phyloP scores from a whole-genome alignment of 2,113 vertebrate genomes.

The Hirundichthys speculiger region DNA sequence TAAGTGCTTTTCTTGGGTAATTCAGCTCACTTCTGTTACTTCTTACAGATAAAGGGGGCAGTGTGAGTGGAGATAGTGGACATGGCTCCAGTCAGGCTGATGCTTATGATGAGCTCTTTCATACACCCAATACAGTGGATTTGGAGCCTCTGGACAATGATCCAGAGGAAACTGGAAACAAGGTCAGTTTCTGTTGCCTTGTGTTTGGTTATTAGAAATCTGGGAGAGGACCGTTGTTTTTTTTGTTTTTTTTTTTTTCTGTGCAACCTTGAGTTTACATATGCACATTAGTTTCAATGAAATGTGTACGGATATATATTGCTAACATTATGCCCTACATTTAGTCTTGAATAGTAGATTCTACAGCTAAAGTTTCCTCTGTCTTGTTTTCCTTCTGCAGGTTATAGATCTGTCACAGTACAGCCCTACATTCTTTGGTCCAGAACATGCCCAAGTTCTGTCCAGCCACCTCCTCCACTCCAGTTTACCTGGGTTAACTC shows the following conservation, averaged over 20 bases:
- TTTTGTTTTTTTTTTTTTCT: too few species aligned
- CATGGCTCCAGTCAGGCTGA: slow-evolving; percentile 80
- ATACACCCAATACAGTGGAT: slow-evolving; percentile 78
- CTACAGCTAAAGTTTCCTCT: background rate
- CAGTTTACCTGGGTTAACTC: slow-evolving; percentile 93
- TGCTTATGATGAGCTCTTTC: slow-evolving; percentile 93
- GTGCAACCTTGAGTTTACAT: too few species aligned
- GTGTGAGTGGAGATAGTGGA: slow-evolving; percentile 80
- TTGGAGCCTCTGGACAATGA: slow-evolving; percentile 81
- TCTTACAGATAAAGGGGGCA: slow-evolving; percentile 79
- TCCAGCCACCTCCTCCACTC: slow-evolving; percentile 94
- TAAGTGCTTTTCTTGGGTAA: too few species aligned
- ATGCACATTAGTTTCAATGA: too few species aligned
- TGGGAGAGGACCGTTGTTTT: too few species aligned
- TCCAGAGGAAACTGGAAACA: slow-evolving; percentile 81
- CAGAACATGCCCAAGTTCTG: slow-evolving; percentile 93
- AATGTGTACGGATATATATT: too few species aligned
- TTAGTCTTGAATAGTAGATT: background rate
- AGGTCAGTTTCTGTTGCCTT: slow-evolving; percentile 64
- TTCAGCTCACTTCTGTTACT: too few species aligned
- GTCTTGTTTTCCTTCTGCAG: slow-evolving; percentile 35
- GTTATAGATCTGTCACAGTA: slow-evolving; percentile 93
- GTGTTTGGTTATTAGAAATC: background rate
- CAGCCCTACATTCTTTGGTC: slow-evolving; percentile 93
- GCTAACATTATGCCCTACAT: background rate